phyloP scores from a whole-genome alignment of 2,797 vertebrate genomes.

The Bradypus variegatus region DNA sequence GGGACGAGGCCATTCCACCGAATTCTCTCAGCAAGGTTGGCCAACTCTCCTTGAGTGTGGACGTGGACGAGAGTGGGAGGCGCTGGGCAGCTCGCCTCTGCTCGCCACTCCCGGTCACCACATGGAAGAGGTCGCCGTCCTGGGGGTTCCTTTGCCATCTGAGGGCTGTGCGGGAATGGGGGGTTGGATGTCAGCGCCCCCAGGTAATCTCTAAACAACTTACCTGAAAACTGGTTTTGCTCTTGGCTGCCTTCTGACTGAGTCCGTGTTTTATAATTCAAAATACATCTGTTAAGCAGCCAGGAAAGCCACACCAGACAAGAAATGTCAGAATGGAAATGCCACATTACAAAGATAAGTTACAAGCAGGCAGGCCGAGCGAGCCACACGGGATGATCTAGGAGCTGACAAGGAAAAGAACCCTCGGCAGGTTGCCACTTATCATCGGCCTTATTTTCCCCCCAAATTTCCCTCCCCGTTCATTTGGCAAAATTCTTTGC shows the following conservation, averaged over 20 bases:
- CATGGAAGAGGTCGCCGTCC: background rate
- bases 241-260: background rate
- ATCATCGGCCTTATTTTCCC: no score
- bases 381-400: rapidly evolving
- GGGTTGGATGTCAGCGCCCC: rapidly evolving
- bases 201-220: no score
- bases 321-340: background rate
- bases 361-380: rapidly evolving
- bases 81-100: background rate
- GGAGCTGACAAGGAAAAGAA: background rate
- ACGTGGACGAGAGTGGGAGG: rapidly evolving
- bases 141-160: no score
- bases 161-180: no score
- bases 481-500: background rate
- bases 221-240: background rate
- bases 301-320: background rate
- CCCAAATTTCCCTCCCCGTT: no score
- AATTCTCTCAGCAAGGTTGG: background rate
- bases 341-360: background rate
- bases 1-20: rapidly evolving
- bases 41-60: background rate
- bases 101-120: background rate
- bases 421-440: rapidly evolving
- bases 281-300: background rate
- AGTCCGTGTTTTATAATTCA: background rate